Conservation (phyloP, 2,888 invertebrate species). For the Plagodis dolabraria region DNA sequence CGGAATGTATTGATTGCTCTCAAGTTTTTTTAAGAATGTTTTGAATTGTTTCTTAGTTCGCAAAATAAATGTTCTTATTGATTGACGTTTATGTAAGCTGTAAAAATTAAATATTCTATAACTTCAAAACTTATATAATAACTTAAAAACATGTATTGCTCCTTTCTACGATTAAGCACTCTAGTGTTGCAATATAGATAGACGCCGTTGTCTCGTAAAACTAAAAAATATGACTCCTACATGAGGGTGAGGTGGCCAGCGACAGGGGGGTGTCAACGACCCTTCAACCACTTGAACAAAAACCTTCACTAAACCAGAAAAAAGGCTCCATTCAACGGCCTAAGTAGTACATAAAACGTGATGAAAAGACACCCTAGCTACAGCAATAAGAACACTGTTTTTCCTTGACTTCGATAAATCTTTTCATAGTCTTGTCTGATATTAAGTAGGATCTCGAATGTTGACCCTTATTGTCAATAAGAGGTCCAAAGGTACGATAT, state of each 20-base stretch:
- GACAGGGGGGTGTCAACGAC: slow-evolving; percentile 36
- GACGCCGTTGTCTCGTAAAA: slow-evolving; percentile 20
- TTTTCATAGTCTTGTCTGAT: slow-evolving; percentile 34
- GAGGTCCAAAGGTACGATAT: slow-evolving; percentile 23
- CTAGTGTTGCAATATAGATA: not conserved
- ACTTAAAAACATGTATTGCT: too few relatives aligned
- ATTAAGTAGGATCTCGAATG: slow-evolving; percentile 32
- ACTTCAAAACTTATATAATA: too few relatives aligned
- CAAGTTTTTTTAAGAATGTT: too few relatives aligned
- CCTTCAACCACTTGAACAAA: slow-evolving; percentile 48
- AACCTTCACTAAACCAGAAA: slow-evolving; percentile 59
- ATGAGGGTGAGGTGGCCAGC: slow-evolving; percentile 14
- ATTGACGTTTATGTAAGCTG: too few relatives aligned
- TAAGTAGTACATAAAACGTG: slow-evolving; percentile 61
- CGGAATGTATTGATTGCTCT: too few relatives aligned
- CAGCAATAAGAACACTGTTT: slow-evolving; percentile 52
- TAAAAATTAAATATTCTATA: too few relatives aligned
- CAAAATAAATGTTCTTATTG: too few relatives aligned
- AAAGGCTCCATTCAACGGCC: slow-evolving; percentile 59
- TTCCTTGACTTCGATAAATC: slow-evolving; percentile 46
- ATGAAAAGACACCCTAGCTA: slow-evolving; percentile 57
- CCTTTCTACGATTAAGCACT: too few relatives aligned
- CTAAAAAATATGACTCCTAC: slow-evolving; percentile 18
- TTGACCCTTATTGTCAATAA: slow-evolving; percentile 33
- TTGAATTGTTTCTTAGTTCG: too few relatives aligned